phyloP scores from a whole-genome alignment of 1,140 invertebrate genomes.

The Polypedilum vanderplanki region DNA sequence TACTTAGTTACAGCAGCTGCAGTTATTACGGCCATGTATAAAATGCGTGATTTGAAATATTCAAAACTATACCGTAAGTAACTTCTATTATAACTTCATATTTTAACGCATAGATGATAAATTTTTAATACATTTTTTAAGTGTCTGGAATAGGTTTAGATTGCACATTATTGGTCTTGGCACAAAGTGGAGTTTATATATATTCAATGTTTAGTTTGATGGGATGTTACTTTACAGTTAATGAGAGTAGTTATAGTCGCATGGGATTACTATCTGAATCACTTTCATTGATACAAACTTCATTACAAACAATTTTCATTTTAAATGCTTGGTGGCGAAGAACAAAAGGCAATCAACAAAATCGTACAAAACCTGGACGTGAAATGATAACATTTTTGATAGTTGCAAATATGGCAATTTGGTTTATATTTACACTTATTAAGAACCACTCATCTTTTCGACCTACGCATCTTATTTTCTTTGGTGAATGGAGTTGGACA shows the following conservation, averaged over 20 bases:
- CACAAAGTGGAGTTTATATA: slow-evolving; percentile 80
- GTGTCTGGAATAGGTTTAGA: slow-evolving; percentile 58
- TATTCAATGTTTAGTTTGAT: slow-evolving; percentile 83
- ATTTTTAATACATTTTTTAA: slow-evolving; percentile 13
- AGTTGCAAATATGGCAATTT: slow-evolving; percentile 78
- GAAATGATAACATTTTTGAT: slow-evolving; percentile 78
- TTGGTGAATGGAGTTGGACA: slow-evolving; percentile 78
- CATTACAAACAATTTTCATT: slow-evolving; percentile 73
- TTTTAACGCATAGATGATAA: background rate
- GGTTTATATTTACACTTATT: slow-evolving; percentile 77
- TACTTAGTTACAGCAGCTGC: slow-evolving; percentile 55
- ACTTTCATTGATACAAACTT: slow-evolving; percentile 59
- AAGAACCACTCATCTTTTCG: slow-evolving; percentile 74
- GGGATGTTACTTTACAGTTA: slow-evolving; percentile 65
- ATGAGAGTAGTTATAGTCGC: slow-evolving; percentile 48
- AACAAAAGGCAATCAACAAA: slow-evolving; percentile 53
- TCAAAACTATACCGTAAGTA: slow-evolving; percentile 48
- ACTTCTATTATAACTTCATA: background rate
- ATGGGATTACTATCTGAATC: slow-evolving; percentile 53
- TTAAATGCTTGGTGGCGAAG: slow-evolving; percentile 72
- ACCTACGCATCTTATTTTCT: slow-evolving; percentile 69
- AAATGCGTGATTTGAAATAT: slow-evolving; percentile 54
- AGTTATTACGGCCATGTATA: slow-evolving; percentile 51
- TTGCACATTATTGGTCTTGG: slow-evolving; percentile 74
- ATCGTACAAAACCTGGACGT: slow-evolving; percentile 66